Conservation (phyloP, 2,888 invertebrate species). For the Aphelenchoides bicaudatus region DNA sequence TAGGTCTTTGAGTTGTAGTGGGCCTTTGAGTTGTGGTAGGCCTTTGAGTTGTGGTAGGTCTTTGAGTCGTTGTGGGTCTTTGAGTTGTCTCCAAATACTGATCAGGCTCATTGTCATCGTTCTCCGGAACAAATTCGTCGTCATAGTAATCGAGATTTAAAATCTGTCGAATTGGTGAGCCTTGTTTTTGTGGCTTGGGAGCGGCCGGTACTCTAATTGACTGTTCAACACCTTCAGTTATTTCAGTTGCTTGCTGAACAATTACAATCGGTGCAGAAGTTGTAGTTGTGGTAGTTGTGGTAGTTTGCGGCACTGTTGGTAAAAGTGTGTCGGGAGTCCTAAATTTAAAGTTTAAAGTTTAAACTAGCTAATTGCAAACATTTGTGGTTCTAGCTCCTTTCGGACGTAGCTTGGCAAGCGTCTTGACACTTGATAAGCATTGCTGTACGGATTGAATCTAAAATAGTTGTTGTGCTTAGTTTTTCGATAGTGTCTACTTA, state of each 20-base stretch:
- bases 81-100: neutral
- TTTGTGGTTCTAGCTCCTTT: neutral
- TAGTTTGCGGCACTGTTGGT: constrained; percentile 1
- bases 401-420: constrained; percentile 8
- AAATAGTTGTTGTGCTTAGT: neutral
- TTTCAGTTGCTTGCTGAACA: constrained; percentile 1
- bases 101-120: constrained; percentile 19
- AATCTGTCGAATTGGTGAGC: constrained; percentile 27
- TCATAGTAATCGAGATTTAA: constrained; percentile 38
- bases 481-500: constrained; percentile 8
- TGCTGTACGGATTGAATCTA: neutral
- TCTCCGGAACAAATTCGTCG: constrained; percentile 19
- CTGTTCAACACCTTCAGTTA: neutral
- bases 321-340: constrained; percentile 2
- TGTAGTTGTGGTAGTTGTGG: constrained; percentile 22
- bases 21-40: neutral
- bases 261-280: constrained; percentile 12
- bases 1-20: neutral
- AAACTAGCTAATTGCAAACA: neutral
- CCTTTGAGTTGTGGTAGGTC: constrained; percentile 1
- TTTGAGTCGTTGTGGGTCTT: neutral
- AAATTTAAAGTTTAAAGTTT: neutral
- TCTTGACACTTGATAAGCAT: constrained; percentile 15
- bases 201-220: constrained; percentile 8
- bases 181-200: neutral